Conservation (phyloP, 2,888 invertebrate species). For the Andrena bicolor region DNA sequence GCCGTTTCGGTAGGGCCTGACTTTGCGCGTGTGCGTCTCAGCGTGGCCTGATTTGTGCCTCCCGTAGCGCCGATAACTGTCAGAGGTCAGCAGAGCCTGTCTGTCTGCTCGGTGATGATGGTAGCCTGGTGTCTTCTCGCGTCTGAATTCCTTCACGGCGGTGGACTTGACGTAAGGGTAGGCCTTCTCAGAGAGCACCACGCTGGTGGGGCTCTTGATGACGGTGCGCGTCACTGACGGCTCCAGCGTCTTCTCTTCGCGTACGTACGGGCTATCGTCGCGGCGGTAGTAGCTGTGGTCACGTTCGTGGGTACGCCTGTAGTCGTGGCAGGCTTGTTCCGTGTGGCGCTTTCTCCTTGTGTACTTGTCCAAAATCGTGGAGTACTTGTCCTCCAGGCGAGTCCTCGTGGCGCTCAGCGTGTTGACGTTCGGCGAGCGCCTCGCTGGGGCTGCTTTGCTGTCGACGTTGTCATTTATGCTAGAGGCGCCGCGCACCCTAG, state of each 20-base stretch:
- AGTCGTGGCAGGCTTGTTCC: slow-evolving; percentile 47
- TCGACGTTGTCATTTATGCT: slow-evolving; percentile 84
- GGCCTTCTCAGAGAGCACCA: slow-evolving; percentile 90
- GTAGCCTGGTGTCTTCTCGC: slow-evolving; percentile 88
- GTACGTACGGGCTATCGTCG: slow-evolving; percentile 78
- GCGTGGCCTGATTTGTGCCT: slow-evolving; percentile 85
- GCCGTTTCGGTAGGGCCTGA: slow-evolving; percentile 87
- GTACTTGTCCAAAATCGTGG: slow-evolving; percentile 90
- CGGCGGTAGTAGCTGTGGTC: slow-evolving; percentile 72
- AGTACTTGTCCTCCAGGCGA: slow-evolving; percentile 92
- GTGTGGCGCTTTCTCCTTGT: slow-evolving; percentile 84
- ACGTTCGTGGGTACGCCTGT: slow-evolving; percentile 64
- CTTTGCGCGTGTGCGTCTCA: slow-evolving; percentile 76
- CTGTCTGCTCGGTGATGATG: slow-evolving; percentile 73
- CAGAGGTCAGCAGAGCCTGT: slow-evolving; percentile 87
- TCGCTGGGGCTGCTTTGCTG: slow-evolving; percentile 19
- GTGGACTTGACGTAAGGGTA: slow-evolving; percentile 87
- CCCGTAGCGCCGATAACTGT: slow-evolving; percentile 75
- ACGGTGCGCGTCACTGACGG: slow-evolving; percentile 86
- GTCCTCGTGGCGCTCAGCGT: slow-evolving; percentile 87
- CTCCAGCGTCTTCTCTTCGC: slow-evolving; percentile 89
- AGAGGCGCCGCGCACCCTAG: slow-evolving; percentile 91
- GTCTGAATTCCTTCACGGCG: slow-evolving; percentile 83
- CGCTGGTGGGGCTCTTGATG: slow-evolving; percentile 90
- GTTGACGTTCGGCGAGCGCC: slow-evolving; percentile 65